Evolutionary conservation across 2,888 invertebrate genomes (phyloP).

Genomic region (Drosophila merina): DNA sequence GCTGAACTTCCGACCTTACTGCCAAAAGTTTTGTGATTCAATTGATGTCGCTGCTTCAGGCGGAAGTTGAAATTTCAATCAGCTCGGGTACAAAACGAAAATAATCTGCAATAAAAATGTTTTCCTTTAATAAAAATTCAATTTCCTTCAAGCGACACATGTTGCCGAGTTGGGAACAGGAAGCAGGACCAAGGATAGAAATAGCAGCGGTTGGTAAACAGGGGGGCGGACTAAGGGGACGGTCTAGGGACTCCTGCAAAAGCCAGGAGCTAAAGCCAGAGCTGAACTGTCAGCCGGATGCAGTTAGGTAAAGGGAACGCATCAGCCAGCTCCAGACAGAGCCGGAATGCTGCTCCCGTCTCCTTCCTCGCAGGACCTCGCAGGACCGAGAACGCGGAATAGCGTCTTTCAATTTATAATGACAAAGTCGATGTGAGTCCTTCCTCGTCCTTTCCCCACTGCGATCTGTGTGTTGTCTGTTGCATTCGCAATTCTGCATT

Average conservation of each 20-base stretch:
- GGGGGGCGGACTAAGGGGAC: not conserved
- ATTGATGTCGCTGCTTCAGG: slow-evolving; percentile 48
- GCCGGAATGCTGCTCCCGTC: slow-evolving; percentile 17
- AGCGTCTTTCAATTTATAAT: slow-evolving; percentile 74
- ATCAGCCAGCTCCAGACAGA: slow-evolving; percentile 27
- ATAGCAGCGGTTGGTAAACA: slow-evolving; percentile 14
- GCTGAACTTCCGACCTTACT: not conserved
- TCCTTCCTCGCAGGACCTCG: slow-evolving; percentile 8
- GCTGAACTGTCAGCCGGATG: slow-evolving; percentile 63
- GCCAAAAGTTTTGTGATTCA: slow-evolving; percentile 53
- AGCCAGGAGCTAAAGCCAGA: slow-evolving; percentile 25
- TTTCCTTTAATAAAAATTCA: slow-evolving; percentile 82
- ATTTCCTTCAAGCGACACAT: slow-evolving; percentile 80
- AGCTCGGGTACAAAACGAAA: slow-evolving; percentile 64
- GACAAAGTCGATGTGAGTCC: slow-evolving; percentile 54
- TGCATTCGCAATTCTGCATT: slow-evolving; percentile 67
- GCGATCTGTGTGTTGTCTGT: slow-evolving; percentile 53
- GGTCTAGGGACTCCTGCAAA: slow-evolving; percentile 1
- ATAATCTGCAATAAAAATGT: slow-evolving; percentile 80
- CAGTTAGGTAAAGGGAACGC: slow-evolving; percentile 64
- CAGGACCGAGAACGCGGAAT: slow-evolving; percentile 36
- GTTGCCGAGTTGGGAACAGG: slow-evolving; percentile 55
- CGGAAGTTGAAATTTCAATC: slow-evolving; percentile 72
- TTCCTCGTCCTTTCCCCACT: not conserved
- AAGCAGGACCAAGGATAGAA: slow-evolving; percentile 31